phyloP scores from a whole-genome alignment of 2,888 invertebrate genomes.

The Hirtodrosophila cameraria region DNA sequence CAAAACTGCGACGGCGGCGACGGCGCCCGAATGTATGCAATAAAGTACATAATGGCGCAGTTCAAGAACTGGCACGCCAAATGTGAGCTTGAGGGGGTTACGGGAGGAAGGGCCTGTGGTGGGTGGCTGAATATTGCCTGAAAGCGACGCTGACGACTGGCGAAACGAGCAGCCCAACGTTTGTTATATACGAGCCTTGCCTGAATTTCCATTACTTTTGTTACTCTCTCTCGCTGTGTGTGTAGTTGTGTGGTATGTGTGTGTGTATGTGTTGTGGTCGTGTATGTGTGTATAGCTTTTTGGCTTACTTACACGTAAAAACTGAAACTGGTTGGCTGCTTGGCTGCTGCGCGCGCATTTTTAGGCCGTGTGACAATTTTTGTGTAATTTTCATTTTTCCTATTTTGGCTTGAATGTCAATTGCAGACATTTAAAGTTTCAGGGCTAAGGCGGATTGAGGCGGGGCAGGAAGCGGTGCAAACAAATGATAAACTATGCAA shows the following conservation, averaged over 20 bases:
- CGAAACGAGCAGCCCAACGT: conserved; percentile 54
- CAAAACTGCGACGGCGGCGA: conserved; percentile 50
- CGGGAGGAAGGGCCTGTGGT: background rate
- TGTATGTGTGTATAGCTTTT: conserved; percentile 42
- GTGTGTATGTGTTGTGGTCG: conserved; percentile 8
- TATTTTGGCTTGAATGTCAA: conserved; percentile 67
- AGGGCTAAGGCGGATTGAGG: conserved; percentile 30
- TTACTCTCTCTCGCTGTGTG: conserved; percentile 37
- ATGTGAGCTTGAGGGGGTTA: background rate
- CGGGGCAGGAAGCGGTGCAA: conserved; percentile 24
- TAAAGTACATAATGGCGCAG: conserved; percentile 79
- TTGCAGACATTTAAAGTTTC: conserved; percentile 76
- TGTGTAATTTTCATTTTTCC: conserved; percentile 27
- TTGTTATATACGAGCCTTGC: conserved; percentile 39
- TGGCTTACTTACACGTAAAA: conserved; percentile 70
- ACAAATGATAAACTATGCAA: conserved; percentile 64
- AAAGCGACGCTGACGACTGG: conserved; percentile 42
- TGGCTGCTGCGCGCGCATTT: conserved; percentile 74
- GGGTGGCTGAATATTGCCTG: conserved; percentile 4
- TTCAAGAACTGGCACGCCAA: conserved; percentile 71
- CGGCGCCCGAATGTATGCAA: conserved; percentile 76
- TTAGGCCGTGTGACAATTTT: conserved; percentile 71
- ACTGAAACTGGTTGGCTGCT: conserved; percentile 51
- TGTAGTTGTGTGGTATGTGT: background rate
- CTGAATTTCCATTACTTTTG: conserved; percentile 72